Conservation (phyloP, 1,140 invertebrate species). For the Samia ricini region DNA sequence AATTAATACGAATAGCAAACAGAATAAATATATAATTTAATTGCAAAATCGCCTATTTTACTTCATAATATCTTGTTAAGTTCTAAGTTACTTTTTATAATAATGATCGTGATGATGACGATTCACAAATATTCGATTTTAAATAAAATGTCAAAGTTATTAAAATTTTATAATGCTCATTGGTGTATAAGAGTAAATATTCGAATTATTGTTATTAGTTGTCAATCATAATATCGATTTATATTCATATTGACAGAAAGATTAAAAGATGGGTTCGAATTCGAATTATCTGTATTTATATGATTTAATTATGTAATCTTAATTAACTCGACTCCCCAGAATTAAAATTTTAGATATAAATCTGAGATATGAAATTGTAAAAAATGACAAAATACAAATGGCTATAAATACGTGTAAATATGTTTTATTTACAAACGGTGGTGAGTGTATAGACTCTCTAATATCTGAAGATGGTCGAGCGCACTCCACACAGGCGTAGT, state of each 20-base stretch:
- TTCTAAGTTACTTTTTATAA: not conserved
- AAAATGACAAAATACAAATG: no score
- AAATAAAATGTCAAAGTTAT: not conserved
- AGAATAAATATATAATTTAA: not conserved
- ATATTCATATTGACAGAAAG: not conserved
- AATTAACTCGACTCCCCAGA: no score
- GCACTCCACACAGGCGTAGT: constrained; percentile 43
- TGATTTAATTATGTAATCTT: no score
- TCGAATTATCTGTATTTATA: no score
- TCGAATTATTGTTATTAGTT: not conserved
- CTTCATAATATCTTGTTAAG: not conserved
- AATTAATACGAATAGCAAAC: not conserved
- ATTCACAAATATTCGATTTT: not conserved
- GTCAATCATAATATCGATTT: not conserved
- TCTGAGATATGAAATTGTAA: no score
- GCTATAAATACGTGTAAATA: no score
- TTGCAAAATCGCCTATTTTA: not conserved
- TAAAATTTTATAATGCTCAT: not conserved
- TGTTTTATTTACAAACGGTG: no score
- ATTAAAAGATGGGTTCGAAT: no score
- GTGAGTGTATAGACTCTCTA: not conserved
- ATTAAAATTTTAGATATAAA: no score
- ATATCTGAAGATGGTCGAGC: constrained; percentile 17
- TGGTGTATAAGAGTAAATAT: not conserved
- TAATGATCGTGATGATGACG: not conserved